phyloP scores from a whole-genome alignment of 2,888 invertebrate species.

The Trissonchulus sp. region DNA sequence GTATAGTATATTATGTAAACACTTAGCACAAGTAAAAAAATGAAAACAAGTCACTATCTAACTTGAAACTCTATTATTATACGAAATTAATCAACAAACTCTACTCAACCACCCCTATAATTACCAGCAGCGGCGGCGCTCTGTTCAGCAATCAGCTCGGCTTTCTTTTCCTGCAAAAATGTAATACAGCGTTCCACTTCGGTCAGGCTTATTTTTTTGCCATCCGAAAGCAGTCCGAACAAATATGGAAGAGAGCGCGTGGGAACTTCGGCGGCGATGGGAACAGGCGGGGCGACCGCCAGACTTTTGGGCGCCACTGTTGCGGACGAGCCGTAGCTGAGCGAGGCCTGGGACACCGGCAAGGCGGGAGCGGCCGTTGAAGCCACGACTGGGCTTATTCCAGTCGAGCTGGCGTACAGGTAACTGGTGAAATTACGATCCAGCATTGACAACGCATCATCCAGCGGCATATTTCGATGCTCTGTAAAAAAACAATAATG shows the following conservation, averaged over 20 bases:
- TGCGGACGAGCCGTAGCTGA: not conserved
- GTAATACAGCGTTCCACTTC: constrained; percentile 52
- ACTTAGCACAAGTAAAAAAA: too few relatives aligned
- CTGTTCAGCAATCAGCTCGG: too few relatives aligned
- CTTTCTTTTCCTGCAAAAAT: too few relatives aligned
- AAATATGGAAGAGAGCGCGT: constrained; percentile 66
- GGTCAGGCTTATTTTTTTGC: constrained; percentile 58
- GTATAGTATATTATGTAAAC: too few relatives aligned
- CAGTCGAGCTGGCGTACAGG: constrained; percentile 33
- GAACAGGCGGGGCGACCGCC: not conserved
- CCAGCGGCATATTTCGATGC: constrained; percentile 90
- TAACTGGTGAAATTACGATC: constrained; percentile 57
- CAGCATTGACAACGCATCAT: constrained; percentile 75
- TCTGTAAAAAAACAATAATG: constrained; percentile 61
- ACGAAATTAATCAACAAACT: too few relatives aligned
- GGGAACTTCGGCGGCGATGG: constrained; percentile 34
- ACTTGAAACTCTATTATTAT: too few relatives aligned
- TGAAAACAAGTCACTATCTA: too few relatives aligned
- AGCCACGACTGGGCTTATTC: not conserved
- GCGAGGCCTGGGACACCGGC: not conserved
- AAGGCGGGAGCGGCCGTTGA: not conserved
- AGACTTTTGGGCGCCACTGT: not conserved
- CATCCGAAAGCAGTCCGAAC: constrained; percentile 63
- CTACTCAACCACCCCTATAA: too few relatives aligned
- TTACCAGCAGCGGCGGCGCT: too few relatives aligned